Evolutionary conservation across 1,140 invertebrate genomes (phyloP), one percentile per base, ranked within the genome.

Genomic region (Galleria mellonella): DNA sequence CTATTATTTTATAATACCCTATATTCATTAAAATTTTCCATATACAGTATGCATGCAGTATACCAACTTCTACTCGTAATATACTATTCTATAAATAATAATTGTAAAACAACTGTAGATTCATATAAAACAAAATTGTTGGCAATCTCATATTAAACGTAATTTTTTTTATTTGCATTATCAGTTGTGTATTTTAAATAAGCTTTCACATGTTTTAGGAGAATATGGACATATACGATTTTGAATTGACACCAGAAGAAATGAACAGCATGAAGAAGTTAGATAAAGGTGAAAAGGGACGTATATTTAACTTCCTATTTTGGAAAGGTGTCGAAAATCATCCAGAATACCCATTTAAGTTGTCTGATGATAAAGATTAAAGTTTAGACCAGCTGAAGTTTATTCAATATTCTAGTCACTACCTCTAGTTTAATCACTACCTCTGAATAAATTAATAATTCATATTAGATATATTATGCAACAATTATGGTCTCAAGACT

Each of bases 201-300:
- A n/a, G n/a, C n/a, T n/a, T n/a, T n/a, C n/a, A n/a, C 17, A 31
- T 43, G n/a, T 49, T 74, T 28, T 44, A 84, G 81, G 79, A 89
- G 65, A 92, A 92, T 61, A 71, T 90, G 9, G 71, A 91, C 50
- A 83, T 92, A 42, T 92, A 91, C 52, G 88, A 91, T 67, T 92
- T 92, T 61, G 72, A 88, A 49, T 65, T 93, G 38, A 79, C 72
- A 23, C 51, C 76, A 1, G 70, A 84, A 1, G 91, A 92, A 58
- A 84, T 91, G 45, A 60, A 87, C 30, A 60, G 71, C 37, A 51
- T 93, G 17, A 87, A 83, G 51, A 69, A 62, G 17, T 68, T 92
- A 35, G 91, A 95, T 59, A 79, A 87, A 60, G 91, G 90, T n/a
- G 90, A 88, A 17, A 83, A 91, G 28, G 87, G 93, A 5, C 89